Evolutionary conservation across 2,797 vertebrate genomes (phyloP).

Genomic region (Semaprochilodus insignis): DNA sequence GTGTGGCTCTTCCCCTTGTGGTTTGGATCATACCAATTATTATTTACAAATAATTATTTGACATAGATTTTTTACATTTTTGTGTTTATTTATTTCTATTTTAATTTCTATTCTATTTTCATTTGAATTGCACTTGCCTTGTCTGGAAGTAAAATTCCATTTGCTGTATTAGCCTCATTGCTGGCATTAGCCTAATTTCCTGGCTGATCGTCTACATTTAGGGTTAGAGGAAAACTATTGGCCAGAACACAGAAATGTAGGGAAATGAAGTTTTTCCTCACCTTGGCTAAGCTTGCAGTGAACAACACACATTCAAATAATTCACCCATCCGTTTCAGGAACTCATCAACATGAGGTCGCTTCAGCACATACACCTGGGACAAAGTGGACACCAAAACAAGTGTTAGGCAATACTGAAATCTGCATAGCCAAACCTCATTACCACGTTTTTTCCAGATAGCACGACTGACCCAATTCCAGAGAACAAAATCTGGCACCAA

Average conservation of each 20-base stretch:
- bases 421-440: not conserved
- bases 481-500: not conserved
- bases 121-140: no score
- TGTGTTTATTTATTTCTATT: no score
- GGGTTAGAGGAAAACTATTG: not conserved
- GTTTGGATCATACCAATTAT: no score
- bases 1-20: no score
- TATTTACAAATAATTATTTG: no score
- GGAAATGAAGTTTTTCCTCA: constrained; percentile 62
- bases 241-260: no score
- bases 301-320: constrained; percentile 97
- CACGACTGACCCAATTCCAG: not conserved
- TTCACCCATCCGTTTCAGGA: constrained; percentile 95
- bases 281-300: constrained; percentile 97
- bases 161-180: not conserved
- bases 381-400: constrained; percentile 27
- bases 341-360: constrained; percentile 94
- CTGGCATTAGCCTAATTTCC: not conserved
- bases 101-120: no score
- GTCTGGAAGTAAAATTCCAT: not conserved
- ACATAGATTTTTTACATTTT: no score
- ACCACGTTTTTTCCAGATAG: not conserved
- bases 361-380: constrained; percentile 94
- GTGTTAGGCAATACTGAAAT: not conserved
- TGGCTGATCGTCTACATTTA: not conserved